A percentile compares a stretch with the other conserved stretches of the same genome.
Conservation (phyloP, 2,888 invertebrate species). For the Stenodera caucasica region DNA sequence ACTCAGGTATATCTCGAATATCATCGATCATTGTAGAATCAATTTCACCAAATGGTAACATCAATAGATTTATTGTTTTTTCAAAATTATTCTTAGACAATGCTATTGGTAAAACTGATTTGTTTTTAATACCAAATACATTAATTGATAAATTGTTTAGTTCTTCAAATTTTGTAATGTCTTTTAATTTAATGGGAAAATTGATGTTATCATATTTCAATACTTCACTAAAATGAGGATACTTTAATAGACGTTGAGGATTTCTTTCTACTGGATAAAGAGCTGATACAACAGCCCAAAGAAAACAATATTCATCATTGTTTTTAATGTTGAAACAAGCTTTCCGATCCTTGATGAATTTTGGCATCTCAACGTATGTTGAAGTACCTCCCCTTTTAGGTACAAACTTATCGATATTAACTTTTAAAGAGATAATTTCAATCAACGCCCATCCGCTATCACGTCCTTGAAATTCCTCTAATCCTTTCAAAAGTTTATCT, state of each 20-base stretch:
- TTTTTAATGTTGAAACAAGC: conserved; percentile 19
- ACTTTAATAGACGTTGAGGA: conserved; percentile 25
- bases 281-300: conserved; percentile 36
- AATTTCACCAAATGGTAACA: conserved; percentile 5
- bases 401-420: conserved; percentile 37
- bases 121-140: neutral
- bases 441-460: neutral
- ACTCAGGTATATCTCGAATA: no score
- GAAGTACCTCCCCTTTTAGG: conserved; percentile 29
- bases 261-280: conserved; percentile 27
- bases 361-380: conserved; percentile 35
- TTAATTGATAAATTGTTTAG: conserved; percentile 15
- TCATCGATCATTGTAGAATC: neutral
- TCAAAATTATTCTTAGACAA: conserved; percentile 15
- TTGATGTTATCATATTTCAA: conserved; percentile 34
- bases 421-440: neutral
- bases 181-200: conserved; percentile 30
- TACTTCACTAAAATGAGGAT: conserved; percentile 33
- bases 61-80: neutral
- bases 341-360: conserved; percentile 29
- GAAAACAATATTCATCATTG: conserved; percentile 38
- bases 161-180: conserved; percentile 19
- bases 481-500: neutral
- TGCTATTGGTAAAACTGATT: neutral
- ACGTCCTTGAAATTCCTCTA: neutral